Evolutionary conservation across 1,140 invertebrate species (phyloP), one percentile per base, ranked within the genome.

Genomic region (Cepaea nemoralis): DNA sequence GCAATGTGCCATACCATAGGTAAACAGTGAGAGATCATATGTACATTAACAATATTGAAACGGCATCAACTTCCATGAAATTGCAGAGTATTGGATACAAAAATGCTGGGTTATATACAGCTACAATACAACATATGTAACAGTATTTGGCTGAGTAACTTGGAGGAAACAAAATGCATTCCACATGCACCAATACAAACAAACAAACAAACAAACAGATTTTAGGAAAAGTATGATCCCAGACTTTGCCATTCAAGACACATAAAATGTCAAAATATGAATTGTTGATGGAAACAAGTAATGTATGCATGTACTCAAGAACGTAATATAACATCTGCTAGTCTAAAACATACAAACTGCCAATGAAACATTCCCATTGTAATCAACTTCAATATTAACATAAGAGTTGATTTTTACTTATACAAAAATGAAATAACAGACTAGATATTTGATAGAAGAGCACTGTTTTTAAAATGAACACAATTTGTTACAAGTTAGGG

Each of bases 391-490:
- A n/a, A n/a, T n/a, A n/a, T n/a, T n/a, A n/a, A n/a, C n/a, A n/a
- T n/a, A n/a, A n/a, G n/a, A n/a, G n/a, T n/a, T n/a, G n/a, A n/a
- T n/a, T n/a, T n/a, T n/a, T n/a, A n/a, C n/a, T n/a, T n/a, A n/a
- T n/a, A n/a, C n/a, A n/a, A 48, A 12, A 19, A 19, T 8, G 45
- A 48, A 48, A 48, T 31, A 63, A 63, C 6, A 63, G n/a, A 31
- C n/a, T 31, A 63, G n/a, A 63, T 31, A 31, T 31, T 63, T 63
- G 27, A 63, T 31, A 31, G 27, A 19, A n/a, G 14, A 55, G n/a
- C 14, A 55, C 8, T 55, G 59, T 31, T 48, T n/a, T 63, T 63
- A 8, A 63, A 63, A 63, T 63, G 59, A 63, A 63, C 59, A 63
- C 59, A 63, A 31, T 31, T 27, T 63, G 16, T 31, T 63, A 31